These are phyloP conservation scores for Podabrus alpinus DNA, from an alignment of 2,888 invertebrate genomes.

Conservation along the genomic window DNA sequence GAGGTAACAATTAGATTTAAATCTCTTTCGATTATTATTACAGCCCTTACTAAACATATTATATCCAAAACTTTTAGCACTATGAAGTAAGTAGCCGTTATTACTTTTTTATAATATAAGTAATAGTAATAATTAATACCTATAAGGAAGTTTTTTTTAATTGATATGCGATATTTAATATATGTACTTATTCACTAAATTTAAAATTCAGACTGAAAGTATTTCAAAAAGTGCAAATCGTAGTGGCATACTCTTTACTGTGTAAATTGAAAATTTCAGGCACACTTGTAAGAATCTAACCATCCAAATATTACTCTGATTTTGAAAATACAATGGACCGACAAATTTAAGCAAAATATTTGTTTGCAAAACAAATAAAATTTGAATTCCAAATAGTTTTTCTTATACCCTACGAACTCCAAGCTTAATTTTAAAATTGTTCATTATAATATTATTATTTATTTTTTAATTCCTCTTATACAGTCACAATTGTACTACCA, in stretches of 20 bases:
- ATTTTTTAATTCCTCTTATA: neutral
- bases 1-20: neutral
- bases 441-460: neutral
- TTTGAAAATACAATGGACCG: neutral
- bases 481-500: neutral
- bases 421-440: neutral
- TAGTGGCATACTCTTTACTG: neutral
- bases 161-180: constrained; percentile 53
- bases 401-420: neutral
- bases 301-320: neutral
- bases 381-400: neutral
- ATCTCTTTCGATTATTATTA: neutral
- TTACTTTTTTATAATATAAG: neutral
- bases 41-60: neutral
- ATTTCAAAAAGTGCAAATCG: neutral
- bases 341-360: neutral
- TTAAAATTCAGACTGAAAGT: neutral
- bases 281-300: neutral
- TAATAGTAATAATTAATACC: neutral
- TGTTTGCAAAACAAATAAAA: neutral
- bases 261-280: neutral
- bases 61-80: neutral
- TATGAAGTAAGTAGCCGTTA: neutral
- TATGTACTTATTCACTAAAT: constrained; percentile 37
- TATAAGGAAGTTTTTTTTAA: constrained; percentile 3